Evolutionary conservation across 2,113 vertebrate species (phyloP), one percentile per base, ranked within the genome.

Genomic region (Gadus macrocephalus): DNA sequence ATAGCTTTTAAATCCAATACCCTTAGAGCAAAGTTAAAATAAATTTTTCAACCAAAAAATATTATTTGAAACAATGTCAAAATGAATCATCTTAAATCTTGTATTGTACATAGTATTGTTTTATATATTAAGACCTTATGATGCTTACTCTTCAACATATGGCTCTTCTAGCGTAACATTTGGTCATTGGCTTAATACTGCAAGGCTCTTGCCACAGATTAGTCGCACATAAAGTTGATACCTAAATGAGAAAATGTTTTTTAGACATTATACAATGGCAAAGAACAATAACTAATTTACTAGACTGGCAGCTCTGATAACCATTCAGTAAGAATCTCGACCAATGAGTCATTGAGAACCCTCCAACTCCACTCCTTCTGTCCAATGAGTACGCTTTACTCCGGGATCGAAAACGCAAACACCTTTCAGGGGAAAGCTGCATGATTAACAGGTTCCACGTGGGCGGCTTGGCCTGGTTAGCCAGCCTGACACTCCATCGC

Each of bases 391-490:
- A 20, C 5, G 12, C 4, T 62, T 12, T 15, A 62, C 22, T 49
- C 8, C 2, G 60, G 19, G 60, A 16, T 19, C 31, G n/a, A 64
- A 28, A n/a, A 38, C 62, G 1, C 15, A 11, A 1, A 20, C 19
- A 38, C 16, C 14, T 56, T 17, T 59, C 20, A 38, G n/a, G 28
- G 35, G 31, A 15, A 61, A 79, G 71, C 78, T 74, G 62, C 75
- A 9, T 9, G 42, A 49, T 49, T 12, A 11, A 9, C 68, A 38
- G 20, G 4, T 16, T 7, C 62, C 15, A 73, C 75, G 70, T 62
- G 66, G 66, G 70, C 80, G 72, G 70, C 83, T 49, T 49, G 42
- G 78, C 67, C 70, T 28, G 66, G 71, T 56, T 67, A 60, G n/a
- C 68, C 55, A 14, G 63, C n/a, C 19, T 71, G 19, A 31, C 25